phyloP scores from a whole-genome alignment of 2,888 invertebrate genomes.

The Himalopsyche anomala region DNA sequence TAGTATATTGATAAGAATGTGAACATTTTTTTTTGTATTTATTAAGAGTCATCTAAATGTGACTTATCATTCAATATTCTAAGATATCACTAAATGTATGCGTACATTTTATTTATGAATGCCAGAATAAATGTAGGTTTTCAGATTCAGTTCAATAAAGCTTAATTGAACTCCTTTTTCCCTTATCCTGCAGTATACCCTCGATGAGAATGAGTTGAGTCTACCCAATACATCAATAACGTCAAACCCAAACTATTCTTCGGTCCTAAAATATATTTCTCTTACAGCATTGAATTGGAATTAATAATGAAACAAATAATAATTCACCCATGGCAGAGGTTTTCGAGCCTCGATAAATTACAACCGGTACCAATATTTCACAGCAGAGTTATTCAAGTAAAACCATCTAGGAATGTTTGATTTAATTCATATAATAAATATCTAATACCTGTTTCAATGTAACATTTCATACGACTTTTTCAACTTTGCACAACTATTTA shows the following conservation, averaged over 20 bases:
- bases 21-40: no score
- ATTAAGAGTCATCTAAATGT: no score
- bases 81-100: no score
- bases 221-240: conserved; percentile 40
- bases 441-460: not conserved
- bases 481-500: no score
- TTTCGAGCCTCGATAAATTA: conserved; percentile 31
- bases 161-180: conserved; percentile 5
- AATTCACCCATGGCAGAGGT: conserved; percentile 41
- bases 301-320: conserved; percentile 43
- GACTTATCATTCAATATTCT: no score
- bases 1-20: no score
- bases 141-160: not conserved
- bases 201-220: conserved; percentile 7
- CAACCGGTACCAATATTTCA: conserved; percentile 13
- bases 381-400: conserved; percentile 35
- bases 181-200: not conserved
- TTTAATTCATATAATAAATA: conserved; percentile 12
- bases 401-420: conserved; percentile 18
- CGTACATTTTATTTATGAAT: no score
- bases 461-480: no score
- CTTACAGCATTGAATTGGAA: conserved; percentile 15
- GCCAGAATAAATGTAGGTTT: no score
- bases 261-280: not conserved
- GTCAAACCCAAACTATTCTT: conserved; percentile 42